Base-by-base conservation (phyloP, 2,797 vertebrate species). In the Poeciliopsis infans region DNA sequence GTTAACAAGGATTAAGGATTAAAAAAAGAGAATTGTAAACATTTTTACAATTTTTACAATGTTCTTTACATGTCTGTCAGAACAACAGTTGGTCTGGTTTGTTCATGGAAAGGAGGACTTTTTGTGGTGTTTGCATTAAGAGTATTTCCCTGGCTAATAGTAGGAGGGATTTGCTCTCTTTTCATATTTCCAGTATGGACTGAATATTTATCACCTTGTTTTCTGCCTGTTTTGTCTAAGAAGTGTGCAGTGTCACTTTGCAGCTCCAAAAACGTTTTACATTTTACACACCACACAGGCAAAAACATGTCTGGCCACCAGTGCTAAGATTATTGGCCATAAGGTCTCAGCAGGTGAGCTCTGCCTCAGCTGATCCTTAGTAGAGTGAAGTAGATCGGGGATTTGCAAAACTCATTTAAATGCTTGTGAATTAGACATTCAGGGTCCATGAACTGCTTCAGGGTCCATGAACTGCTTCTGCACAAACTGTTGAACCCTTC, bases 301-400 rank as follows among this genome's bases (percentile, higher is more conserved):
- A 86, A 61, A 86, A 85, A 85, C 87, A 90, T 90, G 84, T 76
- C 83, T 79, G 31, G 76, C 84, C 91, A 87, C 88, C 76, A 90
- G 87, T 81, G 46, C 18, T 51, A 28, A 51, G 83, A n/a, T 82
- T 83, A 85, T 89, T 83, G 75, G 59, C 76, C 83, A 85, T 89
- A 86, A 83, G 59, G 25, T 89, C 84, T 92, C 85, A 89, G 83
- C 87, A 86, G 87, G 83, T 90, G 83, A 92, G 85, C 75, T 87
- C 74, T 86, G 77, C 72, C 74, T 76, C 46, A 1, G 79, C 75
- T 88, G 80, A 92, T 91, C 84, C 64, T 76, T 79, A 88, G 84
- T 82, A 75, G 61, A 91, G 81, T 79, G 78, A 75, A 90, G 80
- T 85, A 83, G 89, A 90, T 90, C 85, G 87, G 74, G 70, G 73